A percentile compares a stretch with the other conserved stretches of the same genome.
Conservation (phyloP, 2,888 invertebrate species). For the Sesia apiformis region DNA sequence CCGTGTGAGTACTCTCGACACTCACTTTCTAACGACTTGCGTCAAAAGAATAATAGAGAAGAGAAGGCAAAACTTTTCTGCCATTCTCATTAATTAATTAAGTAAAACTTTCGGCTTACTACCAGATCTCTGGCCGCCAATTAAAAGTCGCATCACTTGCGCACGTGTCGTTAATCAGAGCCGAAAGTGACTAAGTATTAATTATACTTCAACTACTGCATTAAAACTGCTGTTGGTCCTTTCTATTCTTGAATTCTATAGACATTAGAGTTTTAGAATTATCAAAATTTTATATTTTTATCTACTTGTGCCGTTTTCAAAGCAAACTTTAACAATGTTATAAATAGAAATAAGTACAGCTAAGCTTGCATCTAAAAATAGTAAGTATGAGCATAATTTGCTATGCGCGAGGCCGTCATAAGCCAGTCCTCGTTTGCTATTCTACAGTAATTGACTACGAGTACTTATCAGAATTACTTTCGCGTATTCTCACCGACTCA, state of each 20-base stretch:
- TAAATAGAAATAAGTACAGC: no score
- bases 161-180: constrained; percentile 40
- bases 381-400: no score
- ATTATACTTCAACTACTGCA: background rate
- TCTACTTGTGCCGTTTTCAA: no score
- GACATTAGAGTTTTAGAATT: no score
- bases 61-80: constrained; percentile 26
- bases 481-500: no score
- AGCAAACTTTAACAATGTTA: no score
- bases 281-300: no score
- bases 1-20: constrained; percentile 8
- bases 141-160: constrained; percentile 45
- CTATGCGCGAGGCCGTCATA: no score
- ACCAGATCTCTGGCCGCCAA: constrained; percentile 26
- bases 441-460: no score
- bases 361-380: no score
- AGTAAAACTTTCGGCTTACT: constrained; percentile 55
- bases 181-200: constrained; percentile 41
- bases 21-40: constrained; percentile 50
- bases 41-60: constrained; percentile 38
- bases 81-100: constrained; percentile 51
- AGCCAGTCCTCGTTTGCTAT: no score
- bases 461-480: no score
- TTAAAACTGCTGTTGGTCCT: constrained; percentile 2
- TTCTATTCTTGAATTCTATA: constrained; percentile 5